Evolutionary conservation across 2,888 invertebrate genomes (phyloP), one percentile per base, ranked within the genome.

Genomic region (Drosophila longiperda): DNA sequence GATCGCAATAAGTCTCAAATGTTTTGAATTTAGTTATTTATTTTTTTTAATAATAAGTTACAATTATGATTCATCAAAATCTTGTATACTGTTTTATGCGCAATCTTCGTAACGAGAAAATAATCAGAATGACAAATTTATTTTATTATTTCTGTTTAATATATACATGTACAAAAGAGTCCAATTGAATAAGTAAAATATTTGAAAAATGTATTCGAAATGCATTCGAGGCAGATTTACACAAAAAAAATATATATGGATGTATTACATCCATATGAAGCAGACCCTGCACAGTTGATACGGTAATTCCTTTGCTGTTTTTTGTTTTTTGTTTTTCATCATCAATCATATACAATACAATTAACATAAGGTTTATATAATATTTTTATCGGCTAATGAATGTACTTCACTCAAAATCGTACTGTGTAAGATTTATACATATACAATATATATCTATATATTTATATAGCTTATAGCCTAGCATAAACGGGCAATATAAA

Each of bases 381-480:
- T 83, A 63, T 69, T 87, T 72, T 87, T 83, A 87, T 62, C 82
- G 68, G 84, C 90, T 83, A 90, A 89, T 83, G 80, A 90, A 90
- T 86, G 84, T 89, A 83, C 89, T 85, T 90, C 84, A 87, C 78
- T 89, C 85, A 52, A 77, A 90, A 77, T 80, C 81, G 85, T 89
- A 90, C 73, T 88, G 63, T 73, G 81, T 89, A 89, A 83, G 89
- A 85, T 81, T 77, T 80, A 81, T 67, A 72, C 68, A 71, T 66
- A 80, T 75, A 73, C 72, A 74, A 57, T 74, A 52, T 57, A 76
- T 71, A 72, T 73, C 63, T 65, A 57, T 63, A 66, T 73, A 72
- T 83, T 64, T 74, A 80, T 77, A 61, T 88, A 86, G 83, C 83
- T 90, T 90, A 88, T 73, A 79, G 80, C 86, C 88, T 85, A 90